phyloP scores from a whole-genome alignment of 2,113 vertebrate genomes.

The Tragelaphus imberbis region DNA sequence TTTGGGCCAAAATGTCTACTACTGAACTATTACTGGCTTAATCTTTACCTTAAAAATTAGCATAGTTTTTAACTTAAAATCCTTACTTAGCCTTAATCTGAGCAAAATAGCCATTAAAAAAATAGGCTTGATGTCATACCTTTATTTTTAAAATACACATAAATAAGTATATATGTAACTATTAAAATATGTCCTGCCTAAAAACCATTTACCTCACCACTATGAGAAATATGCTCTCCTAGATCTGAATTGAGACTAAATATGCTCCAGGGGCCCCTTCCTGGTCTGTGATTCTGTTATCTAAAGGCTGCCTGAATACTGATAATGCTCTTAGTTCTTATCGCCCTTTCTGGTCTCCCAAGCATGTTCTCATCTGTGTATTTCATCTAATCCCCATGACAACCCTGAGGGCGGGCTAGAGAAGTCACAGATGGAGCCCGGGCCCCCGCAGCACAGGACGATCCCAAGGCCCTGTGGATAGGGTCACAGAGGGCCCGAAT shows the following conservation, averaged over 20 bases:
- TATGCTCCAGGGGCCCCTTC: not conserved
- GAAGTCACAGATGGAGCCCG: constrained; percentile 1
- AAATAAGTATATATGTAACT: not conserved
- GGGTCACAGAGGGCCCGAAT: not conserved
- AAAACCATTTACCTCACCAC: not conserved
- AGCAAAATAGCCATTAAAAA: not conserved
- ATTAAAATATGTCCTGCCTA: not conserved
- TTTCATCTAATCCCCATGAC: constrained; percentile 51
- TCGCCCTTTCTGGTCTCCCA: not conserved
- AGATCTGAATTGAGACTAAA: not conserved
- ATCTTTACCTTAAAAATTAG: not conserved
- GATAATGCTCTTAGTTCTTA: not conserved
- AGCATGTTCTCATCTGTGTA: constrained; percentile 6
- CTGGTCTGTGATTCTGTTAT: not conserved
- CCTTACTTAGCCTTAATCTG: not conserved
- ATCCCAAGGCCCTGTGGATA: not conserved
- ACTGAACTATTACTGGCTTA: not conserved
- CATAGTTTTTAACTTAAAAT: not conserved
- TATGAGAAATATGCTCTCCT: not conserved
- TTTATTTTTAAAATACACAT: not conserved
- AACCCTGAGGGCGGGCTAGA: not conserved
- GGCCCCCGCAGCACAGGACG: not conserved
- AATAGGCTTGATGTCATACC: not conserved
- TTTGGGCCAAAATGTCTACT: not conserved
- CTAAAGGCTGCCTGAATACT: not conserved